Evolutionary conservation across 2,113 vertebrate genomes (phyloP), one percentile per base, ranked within the genome.

Genomic region (Petroica traversi): DNA sequence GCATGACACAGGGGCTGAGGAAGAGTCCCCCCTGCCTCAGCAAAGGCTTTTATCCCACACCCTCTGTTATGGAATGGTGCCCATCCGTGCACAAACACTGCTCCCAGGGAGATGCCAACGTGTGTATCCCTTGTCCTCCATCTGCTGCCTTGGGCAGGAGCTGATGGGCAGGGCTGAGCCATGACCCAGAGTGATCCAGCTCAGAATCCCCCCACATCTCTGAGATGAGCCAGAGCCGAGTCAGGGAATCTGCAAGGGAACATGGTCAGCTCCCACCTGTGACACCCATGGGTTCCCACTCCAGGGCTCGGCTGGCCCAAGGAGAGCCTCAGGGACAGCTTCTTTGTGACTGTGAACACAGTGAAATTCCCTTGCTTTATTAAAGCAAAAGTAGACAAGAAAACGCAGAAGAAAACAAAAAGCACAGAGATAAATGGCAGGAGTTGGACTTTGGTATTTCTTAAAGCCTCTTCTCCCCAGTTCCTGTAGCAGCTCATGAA

Each of bases 371-470:
- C 84, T 97, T 88, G 69, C 92, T 92, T 96, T 88, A 89, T 87
- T 91, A 76, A 95, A 97, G 92, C 93, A 86, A 31, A 96, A 95
- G 49, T 54, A 79, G 74, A 95, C 72, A 86, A 87, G 83, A 95
- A 96, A 96, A 89, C 0, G 10, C 89, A 93, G 72, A 93, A 67
- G 73, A 92, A 95, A 92, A 85, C 74, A 92, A 80, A 69, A 83
- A 96, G 62, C 48, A 85, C 80, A 79, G 67, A 96, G 78, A 67
- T 36, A 94, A 9, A 81, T 19, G 69, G 43, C 78, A 93, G 77
- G 41, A 94, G 43, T 74, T 89, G 81, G 51, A 77, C 79, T 94
- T 97, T 84, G 84, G 86, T 78, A 81, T 95, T 95, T 96, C 46
- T 83, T 69, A 96, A 92, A 91, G 66, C 52, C 46, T 57, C 26